phyloP scores from a whole-genome alignment of 2,113 vertebrate species.

The Leptocoma aspasia region DNA sequence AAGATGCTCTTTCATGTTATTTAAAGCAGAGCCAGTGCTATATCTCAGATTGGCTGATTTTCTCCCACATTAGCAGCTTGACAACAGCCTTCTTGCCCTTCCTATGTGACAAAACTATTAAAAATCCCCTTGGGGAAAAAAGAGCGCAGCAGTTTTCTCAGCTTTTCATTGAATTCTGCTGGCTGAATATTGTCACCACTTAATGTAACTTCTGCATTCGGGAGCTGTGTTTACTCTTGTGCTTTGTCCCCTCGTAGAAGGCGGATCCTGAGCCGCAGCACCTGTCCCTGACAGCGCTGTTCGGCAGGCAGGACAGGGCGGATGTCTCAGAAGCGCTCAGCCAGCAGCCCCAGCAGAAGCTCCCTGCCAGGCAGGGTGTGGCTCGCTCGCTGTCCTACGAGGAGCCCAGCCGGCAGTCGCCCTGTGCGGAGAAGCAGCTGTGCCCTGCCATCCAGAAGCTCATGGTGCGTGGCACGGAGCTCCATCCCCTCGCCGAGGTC shows the following conservation, averaged over 20 bases:
- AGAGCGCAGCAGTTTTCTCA: not conserved
- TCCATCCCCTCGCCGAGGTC: slow-evolving; percentile 80
- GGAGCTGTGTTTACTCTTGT: not conserved
- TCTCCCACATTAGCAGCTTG: not conserved
- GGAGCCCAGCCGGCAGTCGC: slow-evolving; percentile 56
- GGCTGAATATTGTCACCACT: not conserved
- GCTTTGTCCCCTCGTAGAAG: slow-evolving; percentile 66
- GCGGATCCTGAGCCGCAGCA: slow-evolving; percentile 73
- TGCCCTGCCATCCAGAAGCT: slow-evolving; percentile 93
- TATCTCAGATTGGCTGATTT: not conserved
- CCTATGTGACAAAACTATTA: slow-evolving; percentile 13
- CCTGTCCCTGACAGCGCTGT: slow-evolving; percentile 83
- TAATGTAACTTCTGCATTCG: not conserved
- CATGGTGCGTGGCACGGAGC: slow-evolving; percentile 77
- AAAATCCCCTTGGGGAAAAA: not conserved
- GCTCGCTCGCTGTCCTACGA: slow-evolving; percentile 86
- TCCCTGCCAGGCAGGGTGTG: slow-evolving; percentile 59
- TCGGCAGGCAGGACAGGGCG: slow-evolving; percentile 77
- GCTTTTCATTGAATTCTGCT: not conserved
- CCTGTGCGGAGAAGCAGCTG: slow-evolving; percentile 61
- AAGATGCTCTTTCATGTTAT: not conserved
- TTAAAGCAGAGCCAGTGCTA: not conserved
- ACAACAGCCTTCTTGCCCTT: slow-evolving; percentile 6
- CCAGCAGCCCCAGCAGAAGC: slow-evolving; percentile 32
- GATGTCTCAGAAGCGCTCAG: not conserved